Base-by-base conservation (phyloP, 2,113 vertebrate genomes). In the Sterna hirundo region DNA sequence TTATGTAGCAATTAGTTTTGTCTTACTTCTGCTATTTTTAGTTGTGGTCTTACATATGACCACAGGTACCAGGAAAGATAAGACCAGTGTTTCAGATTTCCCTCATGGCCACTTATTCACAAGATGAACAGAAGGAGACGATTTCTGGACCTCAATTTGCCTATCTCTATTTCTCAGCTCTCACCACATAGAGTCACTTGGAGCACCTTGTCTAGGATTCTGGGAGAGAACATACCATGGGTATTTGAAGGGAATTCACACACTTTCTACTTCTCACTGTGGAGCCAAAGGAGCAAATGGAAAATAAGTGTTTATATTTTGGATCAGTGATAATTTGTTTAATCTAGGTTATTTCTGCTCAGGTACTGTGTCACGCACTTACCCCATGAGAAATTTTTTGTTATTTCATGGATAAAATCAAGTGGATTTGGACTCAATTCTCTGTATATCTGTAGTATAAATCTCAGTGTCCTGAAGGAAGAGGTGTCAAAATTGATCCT, bases 131-230 rank as follows among this genome's bases (percentile, higher is more conserved):
- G 76, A 54, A 92, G 51, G 36, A 86, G 54, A 49, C 26, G 49
- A 88, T 51, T 96, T 90, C 88, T 78, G 79, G 85, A 85, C 75
- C 64, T 93, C 85, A 60, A 51, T 72, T 88, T 70, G 54, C 76
- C 88, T 54, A 85, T 88, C 66, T 76, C 77, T 72, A 4, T 52
- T 76, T 42, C 82, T 77, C 62, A 95, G 75, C 34, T 86, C 79
- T 81, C 44, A 83, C 42, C 49, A 40, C 57, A 42, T 8, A 55
- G 4, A 83, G 49, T 58, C 40, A 91, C 54, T 95, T 32, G n/a
- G 32, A 93, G 58, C 69, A 78, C 32, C 30, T 68, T 81, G 26
- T 52, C 72, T 66, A 78, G 58, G 42, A 88, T 74, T 83, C 83
- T 78, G 58, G 40, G 62, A 88, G 12, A 82, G 62, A 86, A 57